Base-by-base conservation (phyloP, 1,140 invertebrate species). In the Penaeus chinensis region DNA sequence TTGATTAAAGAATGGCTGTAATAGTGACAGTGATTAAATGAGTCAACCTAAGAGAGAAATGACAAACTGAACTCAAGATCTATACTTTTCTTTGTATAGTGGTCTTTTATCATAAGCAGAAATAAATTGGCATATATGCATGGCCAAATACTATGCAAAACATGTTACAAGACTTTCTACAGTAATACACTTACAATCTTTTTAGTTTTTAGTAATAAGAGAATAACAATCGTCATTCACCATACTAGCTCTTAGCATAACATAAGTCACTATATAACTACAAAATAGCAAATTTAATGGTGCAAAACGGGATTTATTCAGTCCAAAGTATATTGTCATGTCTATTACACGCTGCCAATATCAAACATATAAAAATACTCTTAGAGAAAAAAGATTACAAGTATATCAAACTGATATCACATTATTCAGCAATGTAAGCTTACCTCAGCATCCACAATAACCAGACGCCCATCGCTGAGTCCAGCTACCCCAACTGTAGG, bases 381-480 rank as follows among this genome's bases (percentile, higher is more conserved):
- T 3, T 81, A 22, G 24, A 61, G 16, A 60, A 63, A n/a, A 65
- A 27, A 32, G 65, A 22, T 66, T 24, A 2, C 32, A 0, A 32
- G 32, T 32, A 32, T 32, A 32, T 32, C 32, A 78, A 37, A 10
- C n/a, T 16, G 10, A 78, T 7, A 24, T 8, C 22, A 37, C 22
- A 47, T 24, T 54, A 84, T 18, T n/a, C 8, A 22, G 13, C 11
- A 74, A 47, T 7, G 60, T 20, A 61, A n/a, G n/a, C 87, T 84
- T 8, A 89, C 87, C 87, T 24, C 62, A 27, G 82, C 87, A 84
- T 84, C 82, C n/a, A 89, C n/a, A 20, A 84, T 42, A 60, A 84
- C 69, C 37, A 89, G 69, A 3, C 74, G 76, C 0, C 93, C 93
- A 91, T 92, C 92, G 86, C 93, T 91, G 77, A 92, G 92, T 5